phyloP scores from a whole-genome alignment of 2,888 invertebrate species.

The Anodontia alba region DNA sequence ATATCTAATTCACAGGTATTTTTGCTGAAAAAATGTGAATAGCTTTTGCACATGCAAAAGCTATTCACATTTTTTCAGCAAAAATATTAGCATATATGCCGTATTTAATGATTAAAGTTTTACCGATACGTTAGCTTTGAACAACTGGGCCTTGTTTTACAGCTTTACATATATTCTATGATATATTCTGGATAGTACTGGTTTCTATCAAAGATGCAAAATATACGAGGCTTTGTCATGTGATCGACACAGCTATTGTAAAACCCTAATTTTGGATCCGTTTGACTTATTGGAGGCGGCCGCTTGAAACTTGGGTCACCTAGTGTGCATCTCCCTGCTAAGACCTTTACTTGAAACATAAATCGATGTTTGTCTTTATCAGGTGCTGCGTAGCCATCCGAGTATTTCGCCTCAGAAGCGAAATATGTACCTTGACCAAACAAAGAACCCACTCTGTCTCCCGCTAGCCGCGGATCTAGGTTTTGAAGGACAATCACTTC shows the following conservation, averaged over 20 bases:
- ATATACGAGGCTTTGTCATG: conserved; percentile 70
- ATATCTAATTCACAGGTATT: no score
- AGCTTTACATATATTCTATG: conserved; percentile 60
- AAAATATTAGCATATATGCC: no score
- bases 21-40: no score
- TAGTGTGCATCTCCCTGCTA: conserved; percentile 71
- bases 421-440: conserved; percentile 74
- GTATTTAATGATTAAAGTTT: no score
- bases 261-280: conserved; percentile 48
- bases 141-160: no score
- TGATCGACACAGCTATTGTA: conserved; percentile 79
- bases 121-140: no score
- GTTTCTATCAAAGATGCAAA: conserved; percentile 75
- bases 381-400: conserved; percentile 65
- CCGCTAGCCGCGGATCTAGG: conserved; percentile 69
- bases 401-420: conserved; percentile 69
- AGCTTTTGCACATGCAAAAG: no score
- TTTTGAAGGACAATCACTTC: conserved; percentile 67
- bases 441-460: conserved; percentile 64
- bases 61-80: no score
- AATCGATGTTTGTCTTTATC: conserved; percentile 59
- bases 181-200: conserved; percentile 81
- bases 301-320: conserved; percentile 67
- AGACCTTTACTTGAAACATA: conserved; percentile 76
- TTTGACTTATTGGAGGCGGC: conserved; percentile 69